Base-by-base conservation (phyloP, 2,797 vertebrate genomes). In the Etheostoma perlongum region DNA sequence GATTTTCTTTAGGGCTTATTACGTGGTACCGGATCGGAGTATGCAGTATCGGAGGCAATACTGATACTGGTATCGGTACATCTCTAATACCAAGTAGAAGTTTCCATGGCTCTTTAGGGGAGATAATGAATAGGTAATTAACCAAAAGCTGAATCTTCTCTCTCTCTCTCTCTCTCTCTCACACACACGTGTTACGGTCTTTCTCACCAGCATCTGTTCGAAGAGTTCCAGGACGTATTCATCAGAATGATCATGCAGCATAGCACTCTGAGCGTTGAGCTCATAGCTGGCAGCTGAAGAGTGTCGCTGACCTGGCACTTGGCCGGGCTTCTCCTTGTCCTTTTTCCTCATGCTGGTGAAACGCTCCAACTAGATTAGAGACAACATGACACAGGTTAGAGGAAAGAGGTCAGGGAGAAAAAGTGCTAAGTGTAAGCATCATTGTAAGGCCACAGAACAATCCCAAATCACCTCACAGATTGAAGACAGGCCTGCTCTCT, bases 271-370 rank as follows among this genome's bases (percentile, higher is more conserved):
- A 33, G 91, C 33, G 25, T 84, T 87, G 64, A 95, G 62, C 87
- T 98, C 97, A 19, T 96, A 95, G 80, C 75, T 95, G 5, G 94
- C 88, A 6, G 95, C 93, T 46, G 96, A 94, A 15, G 96, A 96
- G 89, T 97, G 95, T 70, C 96, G 95, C 55, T 96, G 93, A 36
- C 76, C 25, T 12, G 91, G 83, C 67, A 77, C 42, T 2, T 83
- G 85, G 47, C 79, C 54, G 0, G 93, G 62, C 78, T 97, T 97
- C 85, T 98, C 97, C 85, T 97, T 98, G 78, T 97, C 97, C 87
- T 98, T 98, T 88, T 97, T 96, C 89, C 97, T 94, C 90, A 98
- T 98, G 83, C 97, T 98, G 81, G 97, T 98, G 90, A 98, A 97
- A 63, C 97, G 95, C 84, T 98, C 97, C 91, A 98, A 89, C 97